These are phyloP conservation scores for Zootoca vivipara DNA, from an alignment of 2,113 vertebrate genomes.

Conservation along the genomic window DNA sequence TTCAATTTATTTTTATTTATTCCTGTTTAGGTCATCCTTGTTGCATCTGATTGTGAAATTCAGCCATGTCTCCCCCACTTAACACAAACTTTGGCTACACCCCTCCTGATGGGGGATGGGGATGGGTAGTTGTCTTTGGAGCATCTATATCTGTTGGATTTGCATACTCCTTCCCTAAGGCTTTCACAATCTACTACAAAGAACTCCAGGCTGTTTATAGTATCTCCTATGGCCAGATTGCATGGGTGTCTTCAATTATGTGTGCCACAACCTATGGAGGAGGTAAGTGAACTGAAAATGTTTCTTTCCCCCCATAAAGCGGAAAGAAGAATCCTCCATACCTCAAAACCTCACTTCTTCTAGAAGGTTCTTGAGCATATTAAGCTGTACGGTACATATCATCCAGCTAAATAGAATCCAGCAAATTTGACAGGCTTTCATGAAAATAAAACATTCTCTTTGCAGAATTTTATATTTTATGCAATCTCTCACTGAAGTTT, in stretches of 20 bases:
- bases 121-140: slow-evolving; percentile 85
- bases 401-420: neutral
- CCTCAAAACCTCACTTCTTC: neutral
- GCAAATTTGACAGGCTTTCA: neutral
- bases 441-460: neutral
- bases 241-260: slow-evolving; percentile 90
- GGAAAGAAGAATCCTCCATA: neutral
- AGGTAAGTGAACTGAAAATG: slow-evolving; percentile 73
- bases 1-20: neutral
- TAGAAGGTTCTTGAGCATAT: neutral
- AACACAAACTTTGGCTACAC: slow-evolving; percentile 50
- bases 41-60: neutral
- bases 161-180: slow-evolving; percentile 85
- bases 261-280: slow-evolving; percentile 88
- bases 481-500: neutral
- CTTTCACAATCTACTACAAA: slow-evolving; percentile 85
- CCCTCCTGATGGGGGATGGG: slow-evolving; percentile 88
- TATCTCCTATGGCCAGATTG: slow-evolving; percentile 83
- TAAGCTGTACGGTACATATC: neutral
- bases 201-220: slow-evolving; percentile 80
- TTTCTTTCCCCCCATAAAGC: neutral
- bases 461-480: neutral
- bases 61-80: slow-evolving; percentile 74
- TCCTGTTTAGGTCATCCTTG: slow-evolving; percentile 38
- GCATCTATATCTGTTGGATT: slow-evolving; percentile 88